phyloP scores from a whole-genome alignment of 1,140 invertebrate genomes.

The Heliconius himera region DNA sequence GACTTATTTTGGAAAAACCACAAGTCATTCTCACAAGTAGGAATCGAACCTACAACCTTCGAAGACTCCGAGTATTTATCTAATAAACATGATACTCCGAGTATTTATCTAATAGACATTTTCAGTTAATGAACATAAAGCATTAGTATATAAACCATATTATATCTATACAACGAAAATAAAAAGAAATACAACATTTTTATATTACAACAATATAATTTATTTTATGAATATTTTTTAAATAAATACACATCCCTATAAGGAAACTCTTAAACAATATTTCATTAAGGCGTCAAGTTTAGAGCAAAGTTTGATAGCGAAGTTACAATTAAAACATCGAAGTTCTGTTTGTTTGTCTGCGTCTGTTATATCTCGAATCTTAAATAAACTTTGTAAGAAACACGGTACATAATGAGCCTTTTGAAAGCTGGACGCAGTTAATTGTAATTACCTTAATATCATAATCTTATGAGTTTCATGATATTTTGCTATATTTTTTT shows the following conservation, averaged over 20 bases:
- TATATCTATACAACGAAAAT: too few relatives aligned
- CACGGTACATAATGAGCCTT: constrained; percentile 14
- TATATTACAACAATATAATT: neutral
- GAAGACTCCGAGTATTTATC: too few relatives aligned
- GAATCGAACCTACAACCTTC: too few relatives aligned
- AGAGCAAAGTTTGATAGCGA: constrained; percentile 38
- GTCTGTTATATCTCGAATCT: constrained; percentile 37
- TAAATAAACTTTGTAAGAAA: constrained; percentile 42
- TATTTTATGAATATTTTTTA: neutral
- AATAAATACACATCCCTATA: constrained; percentile 25
- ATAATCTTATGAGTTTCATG: neutral
- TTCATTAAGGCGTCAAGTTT: constrained; percentile 45
- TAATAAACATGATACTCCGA: too few relatives aligned
- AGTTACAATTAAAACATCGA: constrained; percentile 55
- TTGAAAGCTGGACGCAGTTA: neutral
- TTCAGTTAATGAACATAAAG: too few relatives aligned
- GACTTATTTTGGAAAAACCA: too few relatives aligned
- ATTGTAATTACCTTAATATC: neutral
- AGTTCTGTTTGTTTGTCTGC: constrained; percentile 37
- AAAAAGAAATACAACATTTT: too few relatives aligned
- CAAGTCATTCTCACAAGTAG: too few relatives aligned
- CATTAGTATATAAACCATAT: too few relatives aligned
- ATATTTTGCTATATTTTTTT: neutral
- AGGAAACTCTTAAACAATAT: constrained; percentile 43
- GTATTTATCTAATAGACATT: too few relatives aligned